Evolutionary conservation across 2,888 invertebrate genomes (phyloP), one percentile per base, ranked within the genome.

Genomic region (Coenonympha arcania): DNA sequence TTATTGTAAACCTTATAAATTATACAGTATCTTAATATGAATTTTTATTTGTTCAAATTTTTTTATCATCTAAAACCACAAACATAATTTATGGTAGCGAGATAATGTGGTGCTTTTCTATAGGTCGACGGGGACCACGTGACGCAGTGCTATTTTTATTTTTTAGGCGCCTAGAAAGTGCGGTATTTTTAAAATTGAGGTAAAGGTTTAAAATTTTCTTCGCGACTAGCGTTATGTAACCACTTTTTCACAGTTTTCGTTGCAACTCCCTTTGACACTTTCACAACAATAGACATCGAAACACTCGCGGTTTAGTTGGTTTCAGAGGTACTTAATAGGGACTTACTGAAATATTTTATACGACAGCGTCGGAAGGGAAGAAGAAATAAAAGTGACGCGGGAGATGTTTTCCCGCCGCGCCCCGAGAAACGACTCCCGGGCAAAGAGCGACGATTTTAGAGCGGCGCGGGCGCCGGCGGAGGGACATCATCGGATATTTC

Each of bases 401-500:
- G 85, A 84, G 86, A 80, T 84, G 81, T 84, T 84, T 84, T 85
- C 86, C 84, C 86, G 74, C 87, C 86, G 87, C 85, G 86, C 84
- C 85, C 81, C 83, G 84, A 76, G 85, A 79, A 79, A 71, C 68
- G 79, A 87, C 88, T 85, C 86, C 88, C 87, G 88, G 87, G 87
- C 81, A 73, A 77, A 85, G 86, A 85, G 87, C 83, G 85, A 86
- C 86, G 84, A 74, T 85, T 86, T 84, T 86, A 86, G 86, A 81
- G 85, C 87, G 86, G 87, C 86, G 88, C 88, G 88, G 87, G 88
- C 87, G 88, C 88, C 88, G 78, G 85, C 88, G 88, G 87, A 90
- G 85, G 81, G 85, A 87, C 88, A 87, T 76, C 79, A 84, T 76
- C 86, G 87, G 88, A 88, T 89, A 89, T 90, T 90, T 89, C 90